phyloP scores from a whole-genome alignment of 2,113 vertebrate species.

The Menidia beryllina region DNA sequence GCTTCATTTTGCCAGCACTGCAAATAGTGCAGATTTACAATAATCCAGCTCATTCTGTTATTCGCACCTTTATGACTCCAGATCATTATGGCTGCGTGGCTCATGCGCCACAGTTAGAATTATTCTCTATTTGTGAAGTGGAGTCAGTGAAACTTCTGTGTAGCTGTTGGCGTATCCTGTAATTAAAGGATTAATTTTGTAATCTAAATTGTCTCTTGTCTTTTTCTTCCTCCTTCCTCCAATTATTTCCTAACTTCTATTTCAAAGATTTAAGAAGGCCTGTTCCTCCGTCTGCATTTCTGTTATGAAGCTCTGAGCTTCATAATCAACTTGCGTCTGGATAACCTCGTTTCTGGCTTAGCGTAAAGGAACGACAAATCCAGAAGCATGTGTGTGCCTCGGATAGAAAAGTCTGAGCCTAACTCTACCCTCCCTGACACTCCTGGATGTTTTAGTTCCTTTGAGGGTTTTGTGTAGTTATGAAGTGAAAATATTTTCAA shows the following conservation, averaged over 20 bases:
- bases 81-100: constrained; percentile 51
- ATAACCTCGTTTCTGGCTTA: constrained; percentile 73
- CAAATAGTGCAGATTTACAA: constrained; percentile 41
- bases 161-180: constrained; percentile 72
- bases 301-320: constrained; percentile 35
- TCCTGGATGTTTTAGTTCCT: constrained; percentile 48
- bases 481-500: constrained; percentile 70
- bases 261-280: constrained; percentile 66
- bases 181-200: constrained; percentile 84
- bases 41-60: constrained; percentile 37
- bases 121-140: constrained; percentile 60
- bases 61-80: constrained; percentile 48
- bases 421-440: constrained; percentile 50
- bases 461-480: constrained; percentile 60
- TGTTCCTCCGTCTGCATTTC: constrained; percentile 17
- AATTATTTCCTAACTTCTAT: constrained; percentile 65
- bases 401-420: constrained; percentile 57
- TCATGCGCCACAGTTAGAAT: constrained; percentile 50
- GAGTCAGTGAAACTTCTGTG: constrained; percentile 66
- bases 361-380: constrained; percentile 68
- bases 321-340: constrained; percentile 72
- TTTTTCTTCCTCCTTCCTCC: constrained; percentile 50
- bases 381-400: constrained; percentile 48
- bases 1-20: constrained; percentile 20
- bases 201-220: constrained; percentile 81